Evolutionary conservation across 2,888 invertebrate species (phyloP).

Genomic region (Sipunculus nudus): DNA sequence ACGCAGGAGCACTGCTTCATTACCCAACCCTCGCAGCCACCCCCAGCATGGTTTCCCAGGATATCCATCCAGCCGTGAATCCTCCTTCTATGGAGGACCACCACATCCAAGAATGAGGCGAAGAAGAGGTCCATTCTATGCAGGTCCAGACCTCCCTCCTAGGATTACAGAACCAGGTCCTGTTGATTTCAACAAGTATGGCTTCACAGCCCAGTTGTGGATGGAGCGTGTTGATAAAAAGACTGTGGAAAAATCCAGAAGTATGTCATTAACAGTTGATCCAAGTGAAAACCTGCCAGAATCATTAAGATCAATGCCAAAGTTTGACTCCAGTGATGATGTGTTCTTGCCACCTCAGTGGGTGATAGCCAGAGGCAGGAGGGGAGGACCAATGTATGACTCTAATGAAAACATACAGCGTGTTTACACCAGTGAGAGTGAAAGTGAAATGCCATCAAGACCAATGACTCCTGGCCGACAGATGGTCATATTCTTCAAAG

Average conservation of each 20-base stretch:
- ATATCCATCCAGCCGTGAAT: too few species aligned
- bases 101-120: constrained; percentile 1
- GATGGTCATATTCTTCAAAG: constrained; percentile 37
- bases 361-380: constrained; percentile 39
- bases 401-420: too few species aligned
- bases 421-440: constrained; percentile 8
- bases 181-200: constrained; percentile 38
- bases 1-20: too few species aligned
- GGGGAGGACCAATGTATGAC: not conserved
- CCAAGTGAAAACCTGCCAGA: too few species aligned
- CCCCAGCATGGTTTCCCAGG: too few species aligned
- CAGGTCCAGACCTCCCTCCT: constrained; percentile 20
- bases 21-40: too few species aligned
- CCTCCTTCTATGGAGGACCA: too few species aligned
- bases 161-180: constrained; percentile 34
- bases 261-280: constrained; percentile 39
- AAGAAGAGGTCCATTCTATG: too few species aligned
- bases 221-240: constrained; percentile 42
- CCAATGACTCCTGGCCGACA: constrained; percentile 29
- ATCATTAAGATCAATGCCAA: too few species aligned
- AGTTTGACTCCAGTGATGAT: too few species aligned
- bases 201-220: constrained; percentile 38
- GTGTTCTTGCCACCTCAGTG: constrained; percentile 36
- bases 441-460: constrained; percentile 6
- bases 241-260: constrained; percentile 40